These are phyloP conservation scores for Toxostoma redivivum DNA, from an alignment of 2,113 vertebrate species.

Conservation along the genomic window DNA sequence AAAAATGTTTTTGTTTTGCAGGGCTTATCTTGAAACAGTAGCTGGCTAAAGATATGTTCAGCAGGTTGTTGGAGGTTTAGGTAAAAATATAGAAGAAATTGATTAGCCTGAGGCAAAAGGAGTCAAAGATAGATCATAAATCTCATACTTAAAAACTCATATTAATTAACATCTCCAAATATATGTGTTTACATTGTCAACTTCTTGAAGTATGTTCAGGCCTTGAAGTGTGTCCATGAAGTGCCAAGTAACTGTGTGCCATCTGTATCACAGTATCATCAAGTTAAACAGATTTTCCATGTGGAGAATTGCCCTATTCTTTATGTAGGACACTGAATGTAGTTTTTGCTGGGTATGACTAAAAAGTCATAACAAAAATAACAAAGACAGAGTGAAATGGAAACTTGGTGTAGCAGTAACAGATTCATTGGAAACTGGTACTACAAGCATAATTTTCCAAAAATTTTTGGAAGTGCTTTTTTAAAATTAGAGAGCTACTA, in stretches of 20 bases:
- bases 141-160: background rate
- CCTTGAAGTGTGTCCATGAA: background rate
- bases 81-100: background rate
- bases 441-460: background rate
- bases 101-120: background rate
- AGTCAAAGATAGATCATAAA: background rate
- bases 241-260: background rate
- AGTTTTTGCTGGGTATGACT: background rate
- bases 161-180: background rate
- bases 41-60: background rate
- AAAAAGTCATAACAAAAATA: background rate
- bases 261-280: background rate
- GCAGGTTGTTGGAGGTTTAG: background rate
- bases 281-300: background rate
- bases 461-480: background rate
- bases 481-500: background rate
- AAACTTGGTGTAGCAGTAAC: background rate
- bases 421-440: background rate
- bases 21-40: constrained; percentile 15
- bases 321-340: background rate
- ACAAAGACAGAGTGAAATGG: background rate
- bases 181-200: background rate
- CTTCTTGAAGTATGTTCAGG: background rate
- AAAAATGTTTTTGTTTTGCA: constrained; percentile 32
- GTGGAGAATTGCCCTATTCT: background rate